Base-by-base conservation (phyloP, 2,797 vertebrate genomes). In the Typhlichthys eigenmanni region DNA sequence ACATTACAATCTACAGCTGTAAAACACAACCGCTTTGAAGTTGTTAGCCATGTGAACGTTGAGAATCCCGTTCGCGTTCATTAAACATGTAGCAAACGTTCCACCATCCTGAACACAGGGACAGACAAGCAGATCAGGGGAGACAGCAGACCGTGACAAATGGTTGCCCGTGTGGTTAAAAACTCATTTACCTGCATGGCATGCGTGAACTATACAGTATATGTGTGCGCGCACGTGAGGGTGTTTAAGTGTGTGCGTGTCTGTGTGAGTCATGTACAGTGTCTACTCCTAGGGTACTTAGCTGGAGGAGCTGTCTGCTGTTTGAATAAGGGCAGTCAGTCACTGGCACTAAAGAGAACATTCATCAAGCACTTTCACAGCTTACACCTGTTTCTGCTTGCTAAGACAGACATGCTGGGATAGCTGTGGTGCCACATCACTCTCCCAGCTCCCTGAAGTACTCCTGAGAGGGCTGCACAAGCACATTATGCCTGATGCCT, bases 291-390 rank as follows among this genome's bases (percentile, higher is more conserved):
- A 13, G 66, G 78, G 75, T 81, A 81, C 81, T 89, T 84, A 77
- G 80, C 85, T 72, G 75, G 83, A 86, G 85, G 81, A 85, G 80
- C 84, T 87, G 85, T 89, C 85, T 81, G 72, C 83, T 72, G 84
- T 83, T 78, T 84, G 87, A 88, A 87, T 89, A 86, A 86, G 86
- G 80, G 84, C 81, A 87, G 85, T 90, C 90, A 89, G 88, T 92
- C 88, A 90, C 71, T 49, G 70, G 83, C 85, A 84, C 91, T 92
- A 90, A 85, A 85, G 82, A 86, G 87, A 85, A 85, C 87, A 89
- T 92, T 91, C 85, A 91, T 90, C 88, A 89, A 76, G 75, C 78
- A 75, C 81, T 80, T 85, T 64, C 73, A 69, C 85, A 73, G 84
- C 86, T 87, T 84, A 88, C 90, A 91, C 89, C 87, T 89, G 88